phyloP scores from a whole-genome alignment of 2,113 vertebrate genomes.

The Campylomormyrus tamandua region DNA sequence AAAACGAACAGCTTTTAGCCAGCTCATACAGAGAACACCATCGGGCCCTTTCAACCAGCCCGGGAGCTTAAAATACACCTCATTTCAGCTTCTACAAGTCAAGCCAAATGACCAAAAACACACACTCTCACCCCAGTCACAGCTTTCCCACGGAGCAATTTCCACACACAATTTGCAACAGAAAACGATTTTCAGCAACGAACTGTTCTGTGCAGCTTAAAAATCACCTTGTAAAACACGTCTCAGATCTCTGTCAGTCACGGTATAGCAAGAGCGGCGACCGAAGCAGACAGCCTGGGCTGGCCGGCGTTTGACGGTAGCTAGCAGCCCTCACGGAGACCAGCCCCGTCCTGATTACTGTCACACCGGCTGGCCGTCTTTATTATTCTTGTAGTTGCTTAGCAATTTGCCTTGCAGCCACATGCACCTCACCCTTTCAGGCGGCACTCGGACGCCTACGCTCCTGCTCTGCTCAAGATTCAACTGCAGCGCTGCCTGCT shows the following conservation, averaged over 20 bases:
- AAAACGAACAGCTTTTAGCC: not conserved
- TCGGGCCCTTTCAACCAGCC: not conserved
- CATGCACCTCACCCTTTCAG: not conserved
- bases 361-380: not conserved
- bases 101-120: not conserved
- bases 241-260: not conserved
- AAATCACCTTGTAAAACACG: not conserved
- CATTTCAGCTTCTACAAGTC: not conserved
- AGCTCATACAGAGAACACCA: not conserved
- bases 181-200: not conserved
- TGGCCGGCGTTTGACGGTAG: not conserved
- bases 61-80: not conserved
- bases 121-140: not conserved
- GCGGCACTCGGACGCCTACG: not conserved
- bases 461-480: not conserved
- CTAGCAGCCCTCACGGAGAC: not conserved
- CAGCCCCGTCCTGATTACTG: not conserved
- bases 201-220: not conserved
- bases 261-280: not conserved
- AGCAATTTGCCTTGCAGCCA: not conserved
- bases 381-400: slow-evolving; percentile 1
- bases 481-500: not conserved
- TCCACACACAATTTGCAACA: not conserved
- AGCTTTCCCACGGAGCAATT: not conserved
- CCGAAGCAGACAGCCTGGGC: not conserved